Conservation (phyloP, 2,797 vertebrate species). For the Poeciliopsis paucimaculata region DNA sequence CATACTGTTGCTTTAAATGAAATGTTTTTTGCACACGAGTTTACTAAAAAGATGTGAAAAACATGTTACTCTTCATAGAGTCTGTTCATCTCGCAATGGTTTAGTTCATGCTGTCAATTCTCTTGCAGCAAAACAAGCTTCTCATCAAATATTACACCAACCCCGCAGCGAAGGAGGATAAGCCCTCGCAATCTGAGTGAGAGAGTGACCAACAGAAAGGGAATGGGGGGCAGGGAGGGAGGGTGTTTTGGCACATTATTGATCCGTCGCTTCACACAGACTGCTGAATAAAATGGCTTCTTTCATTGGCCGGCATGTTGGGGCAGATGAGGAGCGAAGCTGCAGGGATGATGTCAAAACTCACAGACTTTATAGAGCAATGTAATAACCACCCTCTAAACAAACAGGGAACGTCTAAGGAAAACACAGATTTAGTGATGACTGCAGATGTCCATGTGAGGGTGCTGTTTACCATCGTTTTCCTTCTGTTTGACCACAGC, state of each 20-base stretch:
- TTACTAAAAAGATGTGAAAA: background rate
- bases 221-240: constrained; percentile 14
- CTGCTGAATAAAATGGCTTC: constrained; percentile 44
- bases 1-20: background rate
- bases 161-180: constrained; percentile 26
- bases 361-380: constrained; percentile 7
- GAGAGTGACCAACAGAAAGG: constrained; percentile 15
- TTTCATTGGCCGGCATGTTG: constrained; percentile 36
- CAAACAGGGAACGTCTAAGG: background rate
- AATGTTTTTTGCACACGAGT: background rate
- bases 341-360: constrained; percentile 24
- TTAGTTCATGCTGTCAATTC: constrained; percentile 32
- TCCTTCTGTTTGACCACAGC: background rate
- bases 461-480: constrained; percentile 58
- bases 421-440: constrained; percentile 22
- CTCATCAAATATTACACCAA: constrained; percentile 37
- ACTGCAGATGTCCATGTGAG: constrained; percentile 56
- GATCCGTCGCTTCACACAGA: constrained; percentile 55
- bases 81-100: constrained; percentile 30
- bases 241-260: constrained; percentile 50
- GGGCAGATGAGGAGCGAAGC: constrained; percentile 55
- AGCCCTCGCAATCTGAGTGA: constrained; percentile 12
- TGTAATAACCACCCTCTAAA: constrained; percentile 19
- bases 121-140: constrained; percentile 22
- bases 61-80: background rate